A percentile compares a stretch with the other conserved stretches of the same genome.
Evolutionary conservation across 2,888 invertebrate species (phyloP).

Genomic region (Gisinianus flammeolus): DNA sequence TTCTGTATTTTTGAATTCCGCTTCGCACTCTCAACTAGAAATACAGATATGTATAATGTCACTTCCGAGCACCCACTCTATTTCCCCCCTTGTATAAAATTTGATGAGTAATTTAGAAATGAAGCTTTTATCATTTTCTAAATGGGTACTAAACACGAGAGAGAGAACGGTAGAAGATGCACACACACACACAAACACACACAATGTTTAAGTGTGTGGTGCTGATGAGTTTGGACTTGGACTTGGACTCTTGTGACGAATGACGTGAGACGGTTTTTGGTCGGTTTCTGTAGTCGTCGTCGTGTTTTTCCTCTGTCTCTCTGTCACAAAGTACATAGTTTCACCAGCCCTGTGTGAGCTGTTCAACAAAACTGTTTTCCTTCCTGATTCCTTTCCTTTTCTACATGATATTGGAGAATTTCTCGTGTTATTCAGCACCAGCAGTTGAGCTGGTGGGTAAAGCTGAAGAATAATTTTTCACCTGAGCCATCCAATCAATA

Average conservation of each 20-base stretch:
- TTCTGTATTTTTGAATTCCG: no score
- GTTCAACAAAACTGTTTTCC: no score
- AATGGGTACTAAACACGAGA: not conserved
- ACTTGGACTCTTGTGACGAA: no score
- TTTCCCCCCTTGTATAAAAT: not conserved
- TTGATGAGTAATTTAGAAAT: not conserved
- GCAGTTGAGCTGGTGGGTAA: not conserved
- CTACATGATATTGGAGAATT: no score
- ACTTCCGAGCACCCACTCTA: not conserved
- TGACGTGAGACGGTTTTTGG: no score
- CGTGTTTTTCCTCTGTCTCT: not conserved
- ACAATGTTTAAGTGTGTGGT: not conserved
- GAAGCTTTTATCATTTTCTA: not conserved
- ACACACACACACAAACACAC: no score
- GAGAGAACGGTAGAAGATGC: not conserved
- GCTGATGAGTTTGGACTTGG: not conserved
- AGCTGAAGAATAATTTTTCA: conserved; percentile 2
- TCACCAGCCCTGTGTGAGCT: no score
- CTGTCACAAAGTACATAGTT: not conserved
- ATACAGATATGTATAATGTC: no score
- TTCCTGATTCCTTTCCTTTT: no score
- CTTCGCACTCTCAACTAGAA: no score
- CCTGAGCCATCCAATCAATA: conserved; percentile 16
- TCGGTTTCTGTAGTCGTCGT: no score
- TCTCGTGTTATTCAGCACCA: no score